Percentiles rank a stretch among this genome's conserved stretches.
phyloP scores from a whole-genome alignment of 2,113 vertebrate species.

The Pleuronectes platessa region DNA sequence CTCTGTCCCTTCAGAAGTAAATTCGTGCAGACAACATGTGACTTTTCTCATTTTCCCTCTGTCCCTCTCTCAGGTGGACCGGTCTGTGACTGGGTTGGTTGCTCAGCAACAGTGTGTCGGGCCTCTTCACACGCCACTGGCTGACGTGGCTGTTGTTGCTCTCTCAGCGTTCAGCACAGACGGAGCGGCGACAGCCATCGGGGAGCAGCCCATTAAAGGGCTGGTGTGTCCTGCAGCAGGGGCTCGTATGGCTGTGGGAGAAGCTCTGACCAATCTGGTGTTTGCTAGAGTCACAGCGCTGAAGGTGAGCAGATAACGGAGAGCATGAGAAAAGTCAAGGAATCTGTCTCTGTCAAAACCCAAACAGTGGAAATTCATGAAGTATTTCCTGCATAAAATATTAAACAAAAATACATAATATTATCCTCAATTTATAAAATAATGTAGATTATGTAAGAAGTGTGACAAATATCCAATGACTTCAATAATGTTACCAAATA shows the following conservation, averaged over 20 bases:
- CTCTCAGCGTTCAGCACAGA: constrained; percentile 86
- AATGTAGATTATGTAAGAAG: not conserved
- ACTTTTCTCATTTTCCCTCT: not conserved
- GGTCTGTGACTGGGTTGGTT: constrained; percentile 92
- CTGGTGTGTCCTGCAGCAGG: constrained; percentile 86
- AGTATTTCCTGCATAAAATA: not conserved
- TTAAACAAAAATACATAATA: not conserved
- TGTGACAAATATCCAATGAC: not conserved
- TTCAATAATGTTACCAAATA: not conserved
- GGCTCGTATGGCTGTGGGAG: constrained; percentile 89
- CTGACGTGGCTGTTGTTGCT: constrained; percentile 91
- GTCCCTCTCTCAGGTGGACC: constrained; percentile 86
- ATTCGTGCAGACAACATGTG: not conserved
- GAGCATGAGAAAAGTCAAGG: not conserved
- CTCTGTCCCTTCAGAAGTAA: not conserved
- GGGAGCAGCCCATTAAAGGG: constrained; percentile 94
- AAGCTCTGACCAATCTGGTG: constrained; percentile 93
- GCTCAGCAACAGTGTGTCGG: constrained; percentile 97
- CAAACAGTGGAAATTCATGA: no score
- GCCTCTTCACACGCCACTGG: constrained; percentile 92
- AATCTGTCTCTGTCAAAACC: no score
- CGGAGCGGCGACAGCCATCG: constrained; percentile 90
- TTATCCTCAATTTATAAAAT: not conserved
- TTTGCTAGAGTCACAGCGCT: constrained; percentile 89
- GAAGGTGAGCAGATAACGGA: constrained; percentile 70